phyloP scores from a whole-genome alignment of 2,113 vertebrate species.

The Vimba vimba region DNA sequence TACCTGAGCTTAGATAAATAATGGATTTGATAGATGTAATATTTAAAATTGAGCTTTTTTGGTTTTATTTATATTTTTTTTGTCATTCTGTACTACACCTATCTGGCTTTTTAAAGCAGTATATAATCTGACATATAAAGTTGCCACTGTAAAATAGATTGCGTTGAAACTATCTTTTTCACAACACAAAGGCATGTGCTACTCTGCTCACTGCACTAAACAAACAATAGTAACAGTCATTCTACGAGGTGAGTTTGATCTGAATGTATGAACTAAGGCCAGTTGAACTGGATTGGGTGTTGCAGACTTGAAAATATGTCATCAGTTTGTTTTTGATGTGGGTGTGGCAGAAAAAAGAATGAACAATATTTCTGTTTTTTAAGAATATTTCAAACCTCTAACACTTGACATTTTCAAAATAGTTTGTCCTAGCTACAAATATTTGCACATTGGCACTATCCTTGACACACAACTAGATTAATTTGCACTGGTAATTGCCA shows the following conservation, averaged over 20 bases:
- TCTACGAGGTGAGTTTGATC: background rate
- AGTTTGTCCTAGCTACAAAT: conserved; percentile 15
- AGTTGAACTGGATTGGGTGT: conserved; percentile 48
- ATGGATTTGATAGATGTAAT: background rate
- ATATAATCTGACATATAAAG: background rate
- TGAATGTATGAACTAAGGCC: conserved; percentile 37
- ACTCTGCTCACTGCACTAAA: background rate
- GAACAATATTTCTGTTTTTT: background rate
- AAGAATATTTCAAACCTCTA: background rate
- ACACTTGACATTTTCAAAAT: background rate
- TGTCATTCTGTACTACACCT: background rate
- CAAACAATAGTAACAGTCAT: conserved; percentile 29
- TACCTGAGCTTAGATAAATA: background rate
- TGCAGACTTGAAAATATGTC: conserved; percentile 1
- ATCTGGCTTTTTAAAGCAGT: background rate
- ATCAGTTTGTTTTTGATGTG: conserved; percentile 26
- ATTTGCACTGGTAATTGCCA: background rate
- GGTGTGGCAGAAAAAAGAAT: conserved; percentile 20
- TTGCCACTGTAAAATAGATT: background rate
- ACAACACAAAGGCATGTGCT: background rate
- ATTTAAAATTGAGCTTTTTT: background rate
- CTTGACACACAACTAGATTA: background rate
- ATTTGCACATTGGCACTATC: background rate
- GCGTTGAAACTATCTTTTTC: background rate
- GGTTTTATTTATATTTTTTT: background rate